Evolutionary conservation across 2,797 vertebrate genomes (phyloP).

Genomic region (Enteromius fasciolatus): DNA sequence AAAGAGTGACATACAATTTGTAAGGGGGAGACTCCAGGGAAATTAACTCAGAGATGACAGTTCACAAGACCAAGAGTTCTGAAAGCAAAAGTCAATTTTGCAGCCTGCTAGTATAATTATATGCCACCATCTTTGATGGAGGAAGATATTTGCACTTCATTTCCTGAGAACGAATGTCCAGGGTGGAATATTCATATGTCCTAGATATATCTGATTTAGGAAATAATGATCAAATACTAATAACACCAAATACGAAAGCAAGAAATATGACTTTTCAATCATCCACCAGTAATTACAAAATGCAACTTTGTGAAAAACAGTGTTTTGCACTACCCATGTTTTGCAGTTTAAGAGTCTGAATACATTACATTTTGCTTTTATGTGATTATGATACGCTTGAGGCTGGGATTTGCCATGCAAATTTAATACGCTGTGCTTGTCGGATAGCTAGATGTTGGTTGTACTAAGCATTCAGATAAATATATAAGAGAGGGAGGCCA

Average conservation of each 20-base stretch:
- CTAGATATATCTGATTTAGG: background rate
- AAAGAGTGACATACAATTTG: conserved; percentile 73
- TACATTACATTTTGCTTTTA: conserved; percentile 33
- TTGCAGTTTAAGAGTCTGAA: conserved; percentile 31
- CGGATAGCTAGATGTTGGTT: conserved; percentile 25
- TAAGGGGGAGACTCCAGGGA: conserved; percentile 71
- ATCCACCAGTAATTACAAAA: conserved; percentile 7
- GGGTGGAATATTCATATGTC: conserved; percentile 34
- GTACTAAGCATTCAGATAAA: conserved; percentile 35
- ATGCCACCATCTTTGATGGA: conserved; percentile 58
- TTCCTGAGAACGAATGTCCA: conserved; percentile 42
- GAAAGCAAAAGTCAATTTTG: conserved; percentile 68
- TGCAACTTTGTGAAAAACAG: background rate
- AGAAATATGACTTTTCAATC: background rate
- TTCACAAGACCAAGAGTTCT: conserved; percentile 80
- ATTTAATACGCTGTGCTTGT: conserved; percentile 19
- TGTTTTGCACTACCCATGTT: conserved; percentile 1
- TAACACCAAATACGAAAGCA: background rate
- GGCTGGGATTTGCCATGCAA: conserved; percentile 21
- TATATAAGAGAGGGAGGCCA: conserved; percentile 34
- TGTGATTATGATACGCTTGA: conserved; percentile 14
- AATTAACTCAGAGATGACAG: conserved; percentile 79
- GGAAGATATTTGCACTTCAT: conserved; percentile 46
- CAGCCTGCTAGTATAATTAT: conserved; percentile 70
- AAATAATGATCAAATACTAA: conserved; percentile 11